These are phyloP conservation scores for Stenurella melanura DNA, from an alignment of 2,888 invertebrate genomes.

Conservation along the genomic window DNA sequence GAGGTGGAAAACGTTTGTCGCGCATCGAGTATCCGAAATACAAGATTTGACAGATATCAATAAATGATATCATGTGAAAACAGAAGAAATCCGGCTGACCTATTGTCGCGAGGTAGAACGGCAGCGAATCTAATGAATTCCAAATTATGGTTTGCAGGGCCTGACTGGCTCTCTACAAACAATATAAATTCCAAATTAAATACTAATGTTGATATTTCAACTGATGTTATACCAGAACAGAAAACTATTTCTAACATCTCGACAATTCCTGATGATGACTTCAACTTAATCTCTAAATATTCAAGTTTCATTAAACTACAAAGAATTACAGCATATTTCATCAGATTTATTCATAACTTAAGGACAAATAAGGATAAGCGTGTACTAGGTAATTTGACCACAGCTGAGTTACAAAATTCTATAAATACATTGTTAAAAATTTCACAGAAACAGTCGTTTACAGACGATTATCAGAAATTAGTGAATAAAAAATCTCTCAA, in stretches of 20 bases:
- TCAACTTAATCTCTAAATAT: conserved; percentile 13
- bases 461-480: no score
- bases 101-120: conserved; percentile 29
- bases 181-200: background rate
- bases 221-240: background rate
- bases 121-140: conserved; percentile 10
- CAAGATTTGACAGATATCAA: conserved; percentile 22
- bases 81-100: conserved; percentile 42
- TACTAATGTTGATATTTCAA: background rate
- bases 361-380: conserved; percentile 7
- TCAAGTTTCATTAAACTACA: background rate
- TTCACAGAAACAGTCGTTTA: no score
- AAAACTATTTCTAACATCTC: background rate
- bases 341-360: conserved; percentile 9
- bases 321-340: conserved; percentile 24
- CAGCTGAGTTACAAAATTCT: no score
- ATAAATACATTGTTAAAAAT: no score
- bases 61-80: conserved; percentile 38
- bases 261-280: background rate
- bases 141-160: conserved; percentile 34
- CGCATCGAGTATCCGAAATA: conserved; percentile 41
- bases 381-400: no score
- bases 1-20: conserved; percentile 40
- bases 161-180: conserved; percentile 2
- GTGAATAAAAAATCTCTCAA: no score